phyloP scores from a whole-genome alignment of 2,888 invertebrate species.

The Coleophora deauratella region DNA sequence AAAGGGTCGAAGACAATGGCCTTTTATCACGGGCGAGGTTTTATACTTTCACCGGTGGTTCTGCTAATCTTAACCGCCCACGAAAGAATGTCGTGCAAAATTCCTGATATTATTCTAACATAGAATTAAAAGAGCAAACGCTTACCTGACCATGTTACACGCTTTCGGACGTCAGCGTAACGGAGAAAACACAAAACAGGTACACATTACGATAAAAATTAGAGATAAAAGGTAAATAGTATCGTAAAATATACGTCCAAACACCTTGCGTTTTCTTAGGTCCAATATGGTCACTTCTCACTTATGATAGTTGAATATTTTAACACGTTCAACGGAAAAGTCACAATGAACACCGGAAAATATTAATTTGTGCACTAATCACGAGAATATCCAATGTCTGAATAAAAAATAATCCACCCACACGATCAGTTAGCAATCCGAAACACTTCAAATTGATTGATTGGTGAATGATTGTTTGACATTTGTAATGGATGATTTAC shows the following conservation, averaged over 20 bases:
- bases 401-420: conserved; percentile 23
- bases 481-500: no score
- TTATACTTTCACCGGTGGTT: conserved; percentile 30
- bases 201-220: conserved; percentile 40
- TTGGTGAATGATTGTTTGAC: no score
- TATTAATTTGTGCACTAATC: conserved; percentile 23
- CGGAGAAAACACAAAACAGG: conserved; percentile 40
- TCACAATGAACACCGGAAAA: no score
- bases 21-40: conserved; percentile 5
- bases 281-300: conserved; percentile 40
- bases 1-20: conserved; percentile 2
- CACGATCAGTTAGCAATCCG: conserved; percentile 40
- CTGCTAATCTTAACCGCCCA: conserved; percentile 15
- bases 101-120: conserved; percentile 20
- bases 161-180: conserved; percentile 32
- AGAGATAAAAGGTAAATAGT: conserved; percentile 39
- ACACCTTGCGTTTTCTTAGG: conserved; percentile 23
- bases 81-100: conserved; percentile 9
- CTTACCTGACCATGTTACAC: conserved; percentile 43
- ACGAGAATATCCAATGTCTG: conserved; percentile 23
- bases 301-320: not conserved
- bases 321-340: no score
- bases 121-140: conserved; percentile 18
- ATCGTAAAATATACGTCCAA: conserved; percentile 33
- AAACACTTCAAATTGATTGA: no score